phyloP scores from a whole-genome alignment of 1,140 invertebrate genomes.

The Sitodiplosis mosellana region DNA sequence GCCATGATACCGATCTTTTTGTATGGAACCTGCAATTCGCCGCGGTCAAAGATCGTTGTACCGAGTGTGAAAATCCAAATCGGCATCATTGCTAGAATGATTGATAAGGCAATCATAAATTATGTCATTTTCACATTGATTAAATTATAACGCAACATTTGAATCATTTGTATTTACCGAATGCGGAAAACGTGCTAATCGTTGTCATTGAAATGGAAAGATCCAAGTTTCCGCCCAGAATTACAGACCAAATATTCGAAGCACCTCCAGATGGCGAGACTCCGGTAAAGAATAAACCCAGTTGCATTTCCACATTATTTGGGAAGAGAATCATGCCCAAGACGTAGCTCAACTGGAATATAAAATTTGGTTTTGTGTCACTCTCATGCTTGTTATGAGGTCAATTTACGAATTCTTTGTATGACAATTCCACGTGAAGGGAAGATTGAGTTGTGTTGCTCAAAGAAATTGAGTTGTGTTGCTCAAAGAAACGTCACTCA shows the following conservation, averaged over 20 bases:
- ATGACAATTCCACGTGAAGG: too few species aligned
- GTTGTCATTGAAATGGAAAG: conserved; percentile 87
- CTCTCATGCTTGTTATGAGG: too few species aligned
- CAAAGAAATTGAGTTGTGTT: too few species aligned
- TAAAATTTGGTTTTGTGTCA: too few species aligned
- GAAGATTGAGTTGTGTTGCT: too few species aligned
- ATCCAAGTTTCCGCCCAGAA: conserved; percentile 74
- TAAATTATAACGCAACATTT: conserved; percentile 2
- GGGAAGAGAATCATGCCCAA: conserved; percentile 56
- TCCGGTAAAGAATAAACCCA: conserved; percentile 84
- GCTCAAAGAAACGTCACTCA: too few species aligned
- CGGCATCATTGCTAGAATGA: conserved; percentile 73
- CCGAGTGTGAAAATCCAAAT: conserved; percentile 92
- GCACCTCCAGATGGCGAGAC: conserved; percentile 78
- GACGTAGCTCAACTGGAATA: conserved; percentile 51
- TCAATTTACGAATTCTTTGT: too few species aligned
- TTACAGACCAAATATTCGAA: conserved; percentile 88
- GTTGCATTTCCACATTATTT: conserved; percentile 42
- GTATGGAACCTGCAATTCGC: conserved; percentile 62
- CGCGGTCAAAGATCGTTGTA: conserved; percentile 50
- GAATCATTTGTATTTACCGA: conserved; percentile 35
- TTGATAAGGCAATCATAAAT: background rate
- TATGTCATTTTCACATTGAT: conserved; percentile 1
- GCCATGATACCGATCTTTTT: conserved; percentile 56
- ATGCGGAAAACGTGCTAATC: conserved; percentile 64